phyloP scores from a whole-genome alignment of 2,113 vertebrate genomes.

The Hippolais icterina region DNA sequence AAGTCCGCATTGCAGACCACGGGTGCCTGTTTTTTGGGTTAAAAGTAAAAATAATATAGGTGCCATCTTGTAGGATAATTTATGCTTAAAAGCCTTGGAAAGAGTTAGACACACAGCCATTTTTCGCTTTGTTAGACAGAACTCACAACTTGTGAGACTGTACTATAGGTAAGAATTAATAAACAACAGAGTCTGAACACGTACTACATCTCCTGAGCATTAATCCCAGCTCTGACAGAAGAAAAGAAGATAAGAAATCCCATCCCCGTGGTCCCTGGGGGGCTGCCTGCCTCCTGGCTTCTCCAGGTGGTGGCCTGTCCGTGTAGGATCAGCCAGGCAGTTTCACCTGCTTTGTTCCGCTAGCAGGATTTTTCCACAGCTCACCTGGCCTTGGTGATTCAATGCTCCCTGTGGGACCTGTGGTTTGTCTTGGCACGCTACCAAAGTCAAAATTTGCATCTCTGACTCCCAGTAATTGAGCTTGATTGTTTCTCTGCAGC shows the following conservation, averaged over 20 bases:
- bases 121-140: not conserved
- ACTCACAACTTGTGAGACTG: not conserved
- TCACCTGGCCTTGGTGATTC: not conserved
- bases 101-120: not conserved
- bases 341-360: not conserved
- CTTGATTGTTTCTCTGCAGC: not conserved
- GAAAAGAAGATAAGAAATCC: not conserved
- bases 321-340: rapidly evolving
- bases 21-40: not conserved
- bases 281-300: not conserved
- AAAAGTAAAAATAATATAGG: not conserved
- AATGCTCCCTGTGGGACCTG: not conserved
- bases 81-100: not conserved
- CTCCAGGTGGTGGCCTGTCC: not conserved
- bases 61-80: not conserved
- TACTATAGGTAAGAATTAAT: not conserved
- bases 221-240: not conserved
- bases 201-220: not conserved
- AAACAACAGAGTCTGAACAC: not conserved
- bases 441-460: not conserved
- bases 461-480: not conserved
- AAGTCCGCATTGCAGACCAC: not conserved
- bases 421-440: not conserved
- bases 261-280: rapidly evolving
- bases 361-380: rapidly evolving